Base-by-base conservation (phyloP, 2,888 invertebrate species). In the Drosophila conformis region DNA sequence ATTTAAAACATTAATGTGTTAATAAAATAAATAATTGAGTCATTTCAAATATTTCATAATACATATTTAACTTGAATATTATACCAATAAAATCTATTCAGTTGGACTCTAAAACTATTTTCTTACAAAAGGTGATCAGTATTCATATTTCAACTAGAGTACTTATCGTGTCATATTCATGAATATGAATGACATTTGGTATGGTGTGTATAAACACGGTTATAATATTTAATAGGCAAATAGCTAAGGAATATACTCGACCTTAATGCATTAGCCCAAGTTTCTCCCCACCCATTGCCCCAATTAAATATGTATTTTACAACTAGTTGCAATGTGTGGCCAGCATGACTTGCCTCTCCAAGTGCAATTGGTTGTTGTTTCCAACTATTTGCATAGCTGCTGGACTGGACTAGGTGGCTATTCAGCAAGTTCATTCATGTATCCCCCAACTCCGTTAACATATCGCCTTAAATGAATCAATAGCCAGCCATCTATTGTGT, bases 361-460 rank as follows among this genome's bases (percentile, higher is more conserved):
- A 64, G 78, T 77, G 53, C 71, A 72, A 6, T 72, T 58, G 31
- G 29, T 40, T 4, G 36, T 40, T 54, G 38, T 31, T 48, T 53
- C 13, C 18, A 61, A 54, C 31, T 69, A 76, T 80, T 78, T 78
- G 64, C 80, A 80, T 76, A 78, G 77, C 72, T 77, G 80, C 49
- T 79, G 52, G 54, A 21, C 48, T 53, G 58, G 75, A 46, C 60
- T 40, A 18, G 25, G 13, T 33, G 27, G 10, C 18, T 29, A 1
- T 31, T 11, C 21, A 46, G 52, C 76, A 65, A 76, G 63, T 78
- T 78, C 81, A 80, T 80, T 78, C 78, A 80, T 72, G 35, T 54
- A 49, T 60, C 38, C 38, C 29, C 52, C 58, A 63, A 46, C 36
- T 38, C 7, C 42, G 59, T 76, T 69, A 64, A 48, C 69, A 74